Evolutionary conservation across 2,797 vertebrate genomes (phyloP).

Genomic region (Chaunax sp.): DNA sequence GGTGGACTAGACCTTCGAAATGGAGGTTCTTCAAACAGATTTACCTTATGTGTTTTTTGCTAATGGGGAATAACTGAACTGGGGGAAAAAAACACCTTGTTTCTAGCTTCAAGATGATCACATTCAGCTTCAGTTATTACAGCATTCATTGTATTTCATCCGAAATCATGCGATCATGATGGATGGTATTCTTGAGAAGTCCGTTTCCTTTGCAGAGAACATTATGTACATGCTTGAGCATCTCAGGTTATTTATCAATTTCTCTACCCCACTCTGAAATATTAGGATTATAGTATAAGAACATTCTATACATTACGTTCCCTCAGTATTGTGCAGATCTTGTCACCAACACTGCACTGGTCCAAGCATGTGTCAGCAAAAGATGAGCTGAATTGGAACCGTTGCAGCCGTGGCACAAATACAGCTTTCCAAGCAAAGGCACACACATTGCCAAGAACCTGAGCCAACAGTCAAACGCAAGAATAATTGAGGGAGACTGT

Average conservation of each 20-base stretch:
- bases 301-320: constrained; percentile 34
- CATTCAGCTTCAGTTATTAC: neutral
- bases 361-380: constrained; percentile 57
- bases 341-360: constrained; percentile 28
- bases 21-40: constrained; percentile 25
- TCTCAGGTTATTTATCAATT: constrained; percentile 8
- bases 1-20: constrained; percentile 37
- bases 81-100: neutral
- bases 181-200: constrained; percentile 7
- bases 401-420: constrained; percentile 42
- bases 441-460: constrained; percentile 50
- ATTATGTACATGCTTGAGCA: neutral
- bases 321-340: constrained; percentile 30
- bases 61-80: constrained; percentile 8
- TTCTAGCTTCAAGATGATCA: constrained; percentile 7
- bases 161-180: neutral
- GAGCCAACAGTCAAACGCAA: constrained; percentile 53
- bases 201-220: constrained; percentile 8
- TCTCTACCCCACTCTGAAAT: constrained; percentile 26
- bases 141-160: constrained; percentile 10
- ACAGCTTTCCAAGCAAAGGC: constrained; percentile 43
- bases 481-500: constrained; percentile 54
- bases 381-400: constrained; percentile 59
- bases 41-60: constrained; percentile 42
- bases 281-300: constrained; percentile 5